Evolutionary conservation across 2,113 vertebrate genomes (phyloP), one percentile per base, ranked within the genome.

Genomic region (Vanacampus margaritifer): DNA sequence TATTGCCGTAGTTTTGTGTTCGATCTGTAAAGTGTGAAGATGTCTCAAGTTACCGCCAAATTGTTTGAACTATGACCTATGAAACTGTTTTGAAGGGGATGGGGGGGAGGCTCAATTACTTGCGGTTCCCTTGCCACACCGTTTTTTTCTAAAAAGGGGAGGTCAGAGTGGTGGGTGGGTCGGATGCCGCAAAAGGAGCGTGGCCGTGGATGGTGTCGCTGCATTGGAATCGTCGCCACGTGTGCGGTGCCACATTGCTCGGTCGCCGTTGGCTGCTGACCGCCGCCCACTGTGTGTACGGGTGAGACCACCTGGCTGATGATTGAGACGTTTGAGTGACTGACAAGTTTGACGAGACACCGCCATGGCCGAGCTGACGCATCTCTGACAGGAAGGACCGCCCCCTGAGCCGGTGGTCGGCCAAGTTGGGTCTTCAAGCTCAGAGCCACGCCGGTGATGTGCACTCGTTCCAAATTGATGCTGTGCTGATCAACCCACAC

Each of bases 191-290:
- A 17, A 89, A 87, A 73, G 94, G 91, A 51, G 88, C 92, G 32
- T 99, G 97, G 97, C 97, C 97, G 0, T 99, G 97, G 97, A 71
- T 94, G 0, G 90, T 88, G 24, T 95, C 93, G 14, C 90, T 99
- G 1, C 83, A 83, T 28, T 95, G 93, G 75, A 79, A 39, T 3
- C 79, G 65, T 0, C 69, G 0, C 0, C 87, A 89, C 0, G 0
- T 76, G 1, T 99, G 97, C 48, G 97, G 95, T 2, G 96, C 93
- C 0, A 87, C 95, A 0, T 72, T 98, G 6, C 74, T 99, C 72
- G 93, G 81, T 58, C 74, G 68, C 0, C 88, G 93, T 32, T 99
- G 97, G 97, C 73, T 99, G 37, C 86, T 99, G 70, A 93, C 96
- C 0, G 96, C 96, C 0, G 96, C 95, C 2, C 96, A 99, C 88